These are phyloP conservation scores for Sebastiscus tertius DNA, from an alignment of 2,797 vertebrate genomes.

Conservation along the genomic window DNA sequence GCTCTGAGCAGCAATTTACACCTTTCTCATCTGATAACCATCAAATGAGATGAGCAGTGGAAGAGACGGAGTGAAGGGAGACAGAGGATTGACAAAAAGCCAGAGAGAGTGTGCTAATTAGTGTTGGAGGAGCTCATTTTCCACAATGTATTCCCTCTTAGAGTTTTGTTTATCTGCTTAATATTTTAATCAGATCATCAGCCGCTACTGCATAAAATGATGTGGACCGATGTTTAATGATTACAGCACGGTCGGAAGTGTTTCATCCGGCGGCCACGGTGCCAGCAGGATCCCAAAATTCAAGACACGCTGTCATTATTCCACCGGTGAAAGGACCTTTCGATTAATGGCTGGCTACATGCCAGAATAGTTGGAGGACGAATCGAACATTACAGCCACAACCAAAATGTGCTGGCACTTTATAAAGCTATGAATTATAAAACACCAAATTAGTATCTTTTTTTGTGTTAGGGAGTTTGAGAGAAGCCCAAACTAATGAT, in stretches of 20 bases:
- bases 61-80: slow-evolving; percentile 31
- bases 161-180: slow-evolving; percentile 22
- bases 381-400: not conserved
- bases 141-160: slow-evolving; percentile 8
- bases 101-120: slow-evolving; percentile 60
- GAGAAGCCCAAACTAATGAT: not conserved
- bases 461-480: not conserved
- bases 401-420: slow-evolving; percentile 1
- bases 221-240: not conserved
- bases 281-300: not conserved
- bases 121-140: slow-evolving; percentile 38
- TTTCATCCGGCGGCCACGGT: not conserved
- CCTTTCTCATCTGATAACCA: slow-evolving; percentile 72
- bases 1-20: slow-evolving; percentile 73
- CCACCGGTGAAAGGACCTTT: not conserved
- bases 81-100: slow-evolving; percentile 48
- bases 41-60: slow-evolving; percentile 56
- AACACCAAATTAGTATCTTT: not conserved
- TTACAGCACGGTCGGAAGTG: not conserved
- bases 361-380: not conserved
- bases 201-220: not conserved
- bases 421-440: not conserved
- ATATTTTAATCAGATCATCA: slow-evolving; percentile 22
- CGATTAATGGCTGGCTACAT: not conserved
- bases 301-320: not conserved